These are phyloP conservation scores for Drepanosiphum platanoidis DNA, from an alignment of 2,888 invertebrate species.

Conservation along the genomic window DNA sequence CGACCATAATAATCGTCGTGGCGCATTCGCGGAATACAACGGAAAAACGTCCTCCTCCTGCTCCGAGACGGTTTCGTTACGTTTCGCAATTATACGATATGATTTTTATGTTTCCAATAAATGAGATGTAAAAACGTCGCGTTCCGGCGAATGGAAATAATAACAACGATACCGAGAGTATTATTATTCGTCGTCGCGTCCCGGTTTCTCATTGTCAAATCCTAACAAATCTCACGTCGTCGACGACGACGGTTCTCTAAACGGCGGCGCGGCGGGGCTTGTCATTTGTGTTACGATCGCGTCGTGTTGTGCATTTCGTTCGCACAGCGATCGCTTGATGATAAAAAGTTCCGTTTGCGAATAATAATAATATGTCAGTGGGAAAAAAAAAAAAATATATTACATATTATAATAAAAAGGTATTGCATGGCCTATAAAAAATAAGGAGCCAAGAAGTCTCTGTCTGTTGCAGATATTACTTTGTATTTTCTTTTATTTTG, in stretches of 20 bases:
- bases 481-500: not conserved
- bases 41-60: not conserved
- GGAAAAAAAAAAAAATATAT: not conserved
- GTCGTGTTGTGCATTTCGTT: not conserved
- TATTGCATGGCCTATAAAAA: slow-evolving; percentile 7
- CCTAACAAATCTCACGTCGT: not conserved
- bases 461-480: slow-evolving; percentile 19
- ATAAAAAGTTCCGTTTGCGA: not conserved
- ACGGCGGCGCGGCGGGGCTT: not conserved
- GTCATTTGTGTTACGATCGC: not conserved
- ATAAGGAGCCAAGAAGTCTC: not conserved
- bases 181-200: not conserved
- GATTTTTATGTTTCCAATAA: not conserved
- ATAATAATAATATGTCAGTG: not conserved
- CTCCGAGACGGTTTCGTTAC: not conserved
- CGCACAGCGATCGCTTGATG: not conserved
- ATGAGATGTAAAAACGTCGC: not conserved
- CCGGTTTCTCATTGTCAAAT: not conserved
- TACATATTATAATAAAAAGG: not conserved
- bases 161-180: not conserved
- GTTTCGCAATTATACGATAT: not conserved
- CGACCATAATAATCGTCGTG: too few relatives aligned
- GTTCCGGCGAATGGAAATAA: not conserved
- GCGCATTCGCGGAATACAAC: too few relatives aligned
- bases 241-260: not conserved